phyloP scores from a whole-genome alignment of 2,797 vertebrate genomes.

The Coracias cyanogaster region DNA sequence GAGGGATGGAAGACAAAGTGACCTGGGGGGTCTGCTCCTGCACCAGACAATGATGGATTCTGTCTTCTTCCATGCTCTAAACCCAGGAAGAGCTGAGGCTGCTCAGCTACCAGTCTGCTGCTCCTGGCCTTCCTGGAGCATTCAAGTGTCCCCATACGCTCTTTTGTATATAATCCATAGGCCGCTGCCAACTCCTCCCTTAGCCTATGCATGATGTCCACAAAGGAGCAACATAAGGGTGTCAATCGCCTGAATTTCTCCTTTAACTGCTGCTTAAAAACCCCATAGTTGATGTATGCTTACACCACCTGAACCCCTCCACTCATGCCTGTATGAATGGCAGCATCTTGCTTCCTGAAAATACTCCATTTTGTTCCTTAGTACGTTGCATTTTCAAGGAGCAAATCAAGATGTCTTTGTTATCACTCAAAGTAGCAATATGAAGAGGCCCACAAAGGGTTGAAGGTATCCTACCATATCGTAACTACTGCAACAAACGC shows the following conservation, averaged over 20 bases:
- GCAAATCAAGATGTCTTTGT: neutral
- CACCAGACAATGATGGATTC: neutral
- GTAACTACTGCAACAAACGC: neutral
- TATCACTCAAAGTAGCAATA: neutral
- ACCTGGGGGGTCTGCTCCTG: neutral
- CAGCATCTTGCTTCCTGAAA: neutral
- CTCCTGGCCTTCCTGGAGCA: neutral
- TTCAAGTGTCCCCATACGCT: fast-evolving
- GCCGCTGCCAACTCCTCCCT: neutral
- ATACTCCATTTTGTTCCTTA: neutral
- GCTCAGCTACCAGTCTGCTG: neutral
- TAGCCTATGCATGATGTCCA: neutral
- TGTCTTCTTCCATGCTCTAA: neutral
- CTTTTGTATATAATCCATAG: neutral
- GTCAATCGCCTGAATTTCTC: neutral
- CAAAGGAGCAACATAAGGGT: neutral
- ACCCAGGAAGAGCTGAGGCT: neutral
- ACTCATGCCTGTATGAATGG: neutral
- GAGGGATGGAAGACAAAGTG: neutral
- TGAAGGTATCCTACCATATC: neutral
- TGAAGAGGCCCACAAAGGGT: neutral
- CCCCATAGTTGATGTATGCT: neutral
- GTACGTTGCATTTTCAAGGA: neutral
- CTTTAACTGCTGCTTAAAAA: neutral
- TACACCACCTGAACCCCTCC: neutral